A percentile compares a stretch with the other conserved stretches of the same genome.
Evolutionary conservation across 2,113 vertebrate genomes (phyloP).

Genomic region (Clarias magur): DNA sequence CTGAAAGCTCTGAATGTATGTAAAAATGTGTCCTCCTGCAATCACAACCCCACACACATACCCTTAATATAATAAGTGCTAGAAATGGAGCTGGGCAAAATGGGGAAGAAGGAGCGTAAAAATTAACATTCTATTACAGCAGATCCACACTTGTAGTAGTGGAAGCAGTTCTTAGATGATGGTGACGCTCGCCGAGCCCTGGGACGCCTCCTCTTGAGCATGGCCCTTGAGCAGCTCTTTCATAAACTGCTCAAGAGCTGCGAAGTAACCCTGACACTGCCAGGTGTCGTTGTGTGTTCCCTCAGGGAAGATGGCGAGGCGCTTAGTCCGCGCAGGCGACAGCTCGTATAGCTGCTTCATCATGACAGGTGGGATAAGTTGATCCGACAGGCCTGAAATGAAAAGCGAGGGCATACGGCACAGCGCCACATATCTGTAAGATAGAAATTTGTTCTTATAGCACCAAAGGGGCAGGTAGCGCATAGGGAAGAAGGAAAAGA

Average conservation of each 20-base stretch:
- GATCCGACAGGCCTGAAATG: constrained; percentile 95
- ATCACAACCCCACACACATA: constrained; percentile 12
- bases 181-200: constrained; percentile 88
- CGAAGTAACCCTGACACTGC: constrained; percentile 98
- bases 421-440: constrained; percentile 88
- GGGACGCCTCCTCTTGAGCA: constrained; percentile 85
- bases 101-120: constrained; percentile 44
- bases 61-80: constrained; percentile 29
- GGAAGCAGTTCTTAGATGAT: constrained; percentile 79
- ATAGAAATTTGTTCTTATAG: constrained; percentile 98
- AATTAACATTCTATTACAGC: constrained; percentile 45
- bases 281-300: constrained; percentile 99
- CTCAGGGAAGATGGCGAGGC: constrained; percentile 93
- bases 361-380: constrained; percentile 97
- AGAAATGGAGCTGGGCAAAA: constrained; percentile 1
- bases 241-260: constrained; percentile 95
- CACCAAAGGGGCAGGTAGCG: constrained; percentile 95
- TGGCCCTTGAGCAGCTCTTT: constrained; percentile 92
- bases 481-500: constrained; percentile 96
- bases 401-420: constrained; percentile 98
- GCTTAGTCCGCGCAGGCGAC: constrained; percentile 96
- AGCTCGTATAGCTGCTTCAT: constrained; percentile 99
- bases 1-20: constrained; percentile 10
- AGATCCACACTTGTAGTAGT: constrained; percentile 19
- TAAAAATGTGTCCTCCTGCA: constrained; percentile 9